Evolutionary conservation across 2,888 invertebrate species (phyloP), one percentile per base, ranked within the genome.

Genomic region (Andrena hattorfiana): DNA sequence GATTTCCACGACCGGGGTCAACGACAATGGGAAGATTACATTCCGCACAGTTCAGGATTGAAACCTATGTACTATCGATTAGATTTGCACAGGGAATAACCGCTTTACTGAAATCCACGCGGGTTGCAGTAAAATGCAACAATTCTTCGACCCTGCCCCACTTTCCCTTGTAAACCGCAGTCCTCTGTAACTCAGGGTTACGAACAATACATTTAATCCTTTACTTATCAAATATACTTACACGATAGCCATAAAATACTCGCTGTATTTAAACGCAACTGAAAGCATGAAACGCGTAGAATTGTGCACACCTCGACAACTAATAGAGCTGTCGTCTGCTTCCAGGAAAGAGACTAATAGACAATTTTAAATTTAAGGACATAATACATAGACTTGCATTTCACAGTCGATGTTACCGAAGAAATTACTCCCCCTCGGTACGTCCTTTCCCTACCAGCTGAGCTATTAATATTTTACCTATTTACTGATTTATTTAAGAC

Each of bases 1-100:
- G 83, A 94, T 95, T 63, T 96, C 97, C 0, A 94, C 96, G 60
- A 97, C 97, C 8, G 94, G 95, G 0, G 94, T 97, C 71, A 96
- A 97, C 90, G 96, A 97, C 88, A 97, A 97, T 90, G 97, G 97
- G 83, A 96, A 96, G 91, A 91, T 97, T 59, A 95, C 96, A 73
- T 95, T 95, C 64, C 96, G 96, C 90, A 94, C 94, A 51, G 95
- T 96, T 5, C 92, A 93, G 69, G 94, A 94, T 86, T 94, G 88
- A 81, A 69, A 67, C 56, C 1, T 20, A 23, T 26, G 23, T 0
- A 2, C 4, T 20, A 20, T 49, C 49, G 35, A 70, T 70, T 20
- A 16, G n/a, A 28, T 16, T 10, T 23, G 60, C 8, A n/a, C n/a
- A 10, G 7, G 8, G 3, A 54, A 66, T n/a, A 30, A 62, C 32